Percentiles rank a stretch among this genome's conserved stretches.
Conservation (phyloP, 2,888 invertebrate species). For the Smittia aterrima region DNA sequence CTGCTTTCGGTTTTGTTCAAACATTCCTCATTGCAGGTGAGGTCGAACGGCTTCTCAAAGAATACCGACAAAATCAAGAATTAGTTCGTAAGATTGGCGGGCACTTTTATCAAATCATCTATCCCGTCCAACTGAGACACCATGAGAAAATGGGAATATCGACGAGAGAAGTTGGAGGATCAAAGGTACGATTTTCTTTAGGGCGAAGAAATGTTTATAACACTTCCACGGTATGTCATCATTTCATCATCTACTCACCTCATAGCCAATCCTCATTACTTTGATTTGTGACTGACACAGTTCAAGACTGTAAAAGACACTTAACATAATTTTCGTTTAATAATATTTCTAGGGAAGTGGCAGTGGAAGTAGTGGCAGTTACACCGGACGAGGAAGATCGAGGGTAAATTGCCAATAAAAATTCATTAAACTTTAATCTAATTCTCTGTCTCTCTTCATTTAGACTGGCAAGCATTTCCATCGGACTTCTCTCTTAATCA, state of each 20-base stretch:
- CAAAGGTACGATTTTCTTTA: conserved; percentile 69
- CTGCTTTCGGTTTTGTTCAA: neutral
- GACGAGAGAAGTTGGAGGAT: conserved; percentile 83
- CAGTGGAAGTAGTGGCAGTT: neutral
- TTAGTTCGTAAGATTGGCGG: conserved; percentile 87
- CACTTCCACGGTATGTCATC: conserved; percentile 59
- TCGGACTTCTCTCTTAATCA: conserved; percentile 91
- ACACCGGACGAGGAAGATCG: neutral
- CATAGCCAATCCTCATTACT: neutral
- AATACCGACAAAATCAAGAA: conserved; percentile 89
- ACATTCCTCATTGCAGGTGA: conserved; percentile 62
- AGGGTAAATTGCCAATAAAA: conserved; percentile 3
- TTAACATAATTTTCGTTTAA: neutral
- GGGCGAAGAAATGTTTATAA: conserved; percentile 53
- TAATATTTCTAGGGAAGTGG: neutral
- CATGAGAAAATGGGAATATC: conserved; percentile 96
- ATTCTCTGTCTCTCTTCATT: conserved; percentile 43
- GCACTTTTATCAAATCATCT: conserved; percentile 91
- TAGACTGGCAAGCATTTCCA: conserved; percentile 92
- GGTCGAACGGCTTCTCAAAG: conserved; percentile 85
- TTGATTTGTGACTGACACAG: neutral
- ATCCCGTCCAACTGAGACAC: conserved; percentile 89
- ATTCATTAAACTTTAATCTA: neutral
- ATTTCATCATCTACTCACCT: neutral
- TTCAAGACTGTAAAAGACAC: neutral